A percentile compares a stretch with the other conserved stretches of the same genome.
Evolutionary conservation across 1,140 invertebrate species (phyloP).

Genomic region (Meloidogyne exigua): DNA sequence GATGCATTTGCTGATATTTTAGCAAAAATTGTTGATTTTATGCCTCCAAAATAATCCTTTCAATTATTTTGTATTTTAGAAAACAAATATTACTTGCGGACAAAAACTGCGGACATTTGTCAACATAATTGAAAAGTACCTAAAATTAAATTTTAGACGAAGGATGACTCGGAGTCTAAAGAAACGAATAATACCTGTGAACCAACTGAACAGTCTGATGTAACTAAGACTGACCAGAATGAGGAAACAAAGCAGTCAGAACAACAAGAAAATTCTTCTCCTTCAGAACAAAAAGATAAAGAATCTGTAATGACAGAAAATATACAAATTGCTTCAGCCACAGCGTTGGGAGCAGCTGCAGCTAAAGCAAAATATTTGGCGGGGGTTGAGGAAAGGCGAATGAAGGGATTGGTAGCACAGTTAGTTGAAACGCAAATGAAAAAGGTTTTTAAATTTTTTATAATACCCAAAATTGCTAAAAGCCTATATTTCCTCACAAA

Average conservation of each 20-base stretch:
- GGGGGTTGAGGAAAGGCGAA: constrained; percentile 94
- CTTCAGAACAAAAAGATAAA: constrained; percentile 50
- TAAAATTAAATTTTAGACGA: background rate
- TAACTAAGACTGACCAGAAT: constrained; percentile 30
- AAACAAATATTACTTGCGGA: no score
- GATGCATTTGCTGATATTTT: no score
- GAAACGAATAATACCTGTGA: background rate
- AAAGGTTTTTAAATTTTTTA: constrained; percentile 68
- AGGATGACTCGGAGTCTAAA: background rate
- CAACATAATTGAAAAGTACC: no score
- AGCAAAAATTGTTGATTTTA: no score
- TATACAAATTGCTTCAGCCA: constrained; percentile 89
- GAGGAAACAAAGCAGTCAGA: constrained; percentile 35
- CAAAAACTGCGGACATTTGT: no score
- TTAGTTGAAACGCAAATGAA: constrained; percentile 92
- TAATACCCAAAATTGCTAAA: no score
- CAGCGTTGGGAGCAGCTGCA: constrained; percentile 89
- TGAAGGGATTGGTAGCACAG: constrained; percentile 91
- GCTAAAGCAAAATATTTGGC: constrained; percentile 98
- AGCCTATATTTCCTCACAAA: no score
- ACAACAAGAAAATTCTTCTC: constrained; percentile 7
- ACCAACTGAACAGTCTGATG: constrained; percentile 12
- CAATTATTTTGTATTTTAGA: no score
- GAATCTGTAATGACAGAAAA: constrained; percentile 70
- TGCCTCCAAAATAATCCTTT: no score